Percentiles rank a stretch among this genome's conserved stretches.
Conservation (phyloP, 2,888 invertebrate species). For the Polyommatus iphigenia region DNA sequence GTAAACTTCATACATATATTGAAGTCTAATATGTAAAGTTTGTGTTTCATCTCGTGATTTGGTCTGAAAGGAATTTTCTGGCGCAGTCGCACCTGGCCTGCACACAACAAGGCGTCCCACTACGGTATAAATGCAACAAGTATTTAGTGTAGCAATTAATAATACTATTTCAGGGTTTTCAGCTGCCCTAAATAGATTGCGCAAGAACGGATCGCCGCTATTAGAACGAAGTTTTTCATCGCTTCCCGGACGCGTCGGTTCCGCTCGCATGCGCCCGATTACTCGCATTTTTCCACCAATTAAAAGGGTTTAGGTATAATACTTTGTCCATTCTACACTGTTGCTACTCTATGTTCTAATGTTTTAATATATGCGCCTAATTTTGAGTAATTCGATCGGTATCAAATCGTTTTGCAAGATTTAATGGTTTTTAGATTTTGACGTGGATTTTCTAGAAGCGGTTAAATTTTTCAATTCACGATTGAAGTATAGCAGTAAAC, state of each 20-base stretch:
- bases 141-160: conserved; percentile 26
- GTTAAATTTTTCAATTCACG: background rate
- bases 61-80: too few relatives aligned
- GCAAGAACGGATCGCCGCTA: conserved; percentile 49
- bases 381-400: too few relatives aligned
- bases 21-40: too few relatives aligned
- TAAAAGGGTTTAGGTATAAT: conserved; percentile 28
- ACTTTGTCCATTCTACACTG: background rate
- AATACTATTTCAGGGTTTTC: conserved; percentile 32
- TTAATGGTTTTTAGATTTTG: too few relatives aligned
- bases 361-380: background rate
- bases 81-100: background rate
- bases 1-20: too few relatives aligned
- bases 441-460: background rate
- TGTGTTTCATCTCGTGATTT: too few relatives aligned
- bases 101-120: background rate
- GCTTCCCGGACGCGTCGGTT: conserved; percentile 73
- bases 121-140: conserved; percentile 30
- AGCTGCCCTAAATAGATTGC: conserved; percentile 47
- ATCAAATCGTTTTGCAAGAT: too few relatives aligned
- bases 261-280: conserved; percentile 65
- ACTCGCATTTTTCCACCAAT: conserved; percentile 38
- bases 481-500: background rate
- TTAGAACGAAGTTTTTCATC: conserved; percentile 53
- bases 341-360: background rate